Conservation (phyloP, 2,888 invertebrate species). For the Anoncus sp. region DNA sequence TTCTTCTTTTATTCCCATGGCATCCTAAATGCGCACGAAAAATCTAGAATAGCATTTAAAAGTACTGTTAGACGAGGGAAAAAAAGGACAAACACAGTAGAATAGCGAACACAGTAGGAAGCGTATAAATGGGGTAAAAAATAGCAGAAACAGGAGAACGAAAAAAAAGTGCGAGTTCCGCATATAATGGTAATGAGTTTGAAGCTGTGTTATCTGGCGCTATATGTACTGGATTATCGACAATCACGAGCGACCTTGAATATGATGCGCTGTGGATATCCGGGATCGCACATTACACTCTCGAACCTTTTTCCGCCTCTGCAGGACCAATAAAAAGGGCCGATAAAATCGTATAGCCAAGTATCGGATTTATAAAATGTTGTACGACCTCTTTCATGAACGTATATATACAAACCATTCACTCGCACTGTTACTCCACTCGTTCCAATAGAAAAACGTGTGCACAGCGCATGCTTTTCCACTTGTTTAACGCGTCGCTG, state of each 20-base stretch:
- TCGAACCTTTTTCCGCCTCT: conserved; percentile 9
- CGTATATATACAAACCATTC: not conserved
- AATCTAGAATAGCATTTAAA: not conserved
- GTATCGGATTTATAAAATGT: conserved; percentile 40
- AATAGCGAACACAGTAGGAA: not conserved
- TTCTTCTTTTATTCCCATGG: not conserved
- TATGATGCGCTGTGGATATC: conserved; percentile 37
- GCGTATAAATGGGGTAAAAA: too few species aligned
- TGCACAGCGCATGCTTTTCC: conserved; percentile 1
- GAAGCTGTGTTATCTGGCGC: conserved; percentile 8
- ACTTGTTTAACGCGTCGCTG: conserved; percentile 2
- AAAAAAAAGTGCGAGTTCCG: conserved; percentile 3
- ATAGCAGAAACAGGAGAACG: not conserved
- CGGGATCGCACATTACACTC: conserved; percentile 13
- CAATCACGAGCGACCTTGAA: conserved; percentile 31
- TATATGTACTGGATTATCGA: conserved; percentile 28
- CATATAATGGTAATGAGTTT: conserved; percentile 31
- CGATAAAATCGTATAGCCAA: conserved; percentile 42
- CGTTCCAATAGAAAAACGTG: conserved; percentile 1
- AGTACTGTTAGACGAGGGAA: not conserved
- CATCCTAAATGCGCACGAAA: not conserved
- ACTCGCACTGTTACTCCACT: not conserved
- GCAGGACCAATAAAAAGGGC: conserved; percentile 41
- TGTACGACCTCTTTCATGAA: conserved; percentile 23
- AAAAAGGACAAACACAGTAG: not conserved